Evolutionary conservation across 2,888 invertebrate genomes (phyloP), one percentile per base, ranked within the genome.

Genomic region (Aphrophora alni): DNA sequence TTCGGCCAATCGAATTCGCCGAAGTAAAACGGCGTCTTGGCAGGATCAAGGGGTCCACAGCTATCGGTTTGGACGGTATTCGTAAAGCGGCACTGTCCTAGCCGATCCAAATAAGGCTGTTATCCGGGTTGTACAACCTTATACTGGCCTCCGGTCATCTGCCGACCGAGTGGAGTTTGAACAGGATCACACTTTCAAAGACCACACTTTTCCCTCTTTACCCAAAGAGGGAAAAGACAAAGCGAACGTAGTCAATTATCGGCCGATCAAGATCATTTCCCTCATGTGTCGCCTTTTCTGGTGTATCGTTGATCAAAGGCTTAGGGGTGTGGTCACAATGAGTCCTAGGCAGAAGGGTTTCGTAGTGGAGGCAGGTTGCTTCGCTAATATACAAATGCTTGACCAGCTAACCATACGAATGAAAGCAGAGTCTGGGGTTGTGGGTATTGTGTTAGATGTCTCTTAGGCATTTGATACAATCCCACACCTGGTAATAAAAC

Each of bases 201-300:
- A 88, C 87, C 0, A 85, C 85, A 0, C 82, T 87, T 0, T 83
- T 88, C 0, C 86, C 85, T 0, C 87, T 0, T 83, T 88, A 0
- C 86, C 85, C 0, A 87, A 88, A 76, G 84, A 84, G n/a, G 87
- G 86, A 0, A 87, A 87, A 69, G 86, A 87, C 77, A 25, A 51
- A 0, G 38, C 0, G 0, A 78, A 83, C 21, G 84, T 84, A 0
- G 85, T 82, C 8, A 87, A 86, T 80, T 88, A 86, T 82, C 77
- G 87, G 0, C 87, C 87, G 0, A 85, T 87, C 0, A 88, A 87
- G 0, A 85, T 88, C 0, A 74, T 84, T 3, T 87, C 86, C 0
- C 59, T 88, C 3, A 70, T 87, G 0, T 84, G 85, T 33, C 77
- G 87, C 17, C 12, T 86, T 0, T 87, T 85, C 70, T 86, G 85